Evolutionary conservation across 2,888 invertebrate genomes (phyloP).

Genomic region (Chrysolina haemoptera): DNA sequence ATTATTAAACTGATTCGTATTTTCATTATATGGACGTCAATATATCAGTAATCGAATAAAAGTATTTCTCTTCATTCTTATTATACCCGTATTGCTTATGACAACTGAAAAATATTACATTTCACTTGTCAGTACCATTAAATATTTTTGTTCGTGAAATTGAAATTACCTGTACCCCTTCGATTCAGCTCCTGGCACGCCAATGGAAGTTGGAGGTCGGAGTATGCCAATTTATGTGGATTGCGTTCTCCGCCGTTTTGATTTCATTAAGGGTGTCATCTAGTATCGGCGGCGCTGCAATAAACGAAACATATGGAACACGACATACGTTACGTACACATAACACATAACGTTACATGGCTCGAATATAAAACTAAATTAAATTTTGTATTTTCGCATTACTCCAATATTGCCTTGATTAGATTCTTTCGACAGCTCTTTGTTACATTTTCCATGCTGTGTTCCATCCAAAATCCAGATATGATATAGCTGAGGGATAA

Average conservation of each 20-base stretch:
- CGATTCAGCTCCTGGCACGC: conserved; percentile 2
- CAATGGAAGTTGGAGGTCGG: conserved; percentile 37
- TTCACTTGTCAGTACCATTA: too few species aligned
- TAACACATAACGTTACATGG: conserved; percentile 56
- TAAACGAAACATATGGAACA: conserved; percentile 65
- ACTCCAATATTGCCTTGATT: conserved; percentile 38
- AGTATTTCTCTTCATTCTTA: too few species aligned
- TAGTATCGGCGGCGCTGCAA: conserved; percentile 60
- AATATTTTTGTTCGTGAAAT: too few species aligned
- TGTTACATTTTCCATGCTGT: background rate
- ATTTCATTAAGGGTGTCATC: conserved; percentile 68
- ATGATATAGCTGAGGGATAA: background rate
- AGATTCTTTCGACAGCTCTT: conserved; percentile 8
- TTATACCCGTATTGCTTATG: too few species aligned
- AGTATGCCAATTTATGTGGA: conserved; percentile 65
- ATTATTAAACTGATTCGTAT: too few species aligned
- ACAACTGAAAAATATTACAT: too few species aligned
- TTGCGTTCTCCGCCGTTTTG: conserved; percentile 66
- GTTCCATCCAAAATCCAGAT: background rate
- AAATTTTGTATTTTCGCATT: conserved; percentile 66
- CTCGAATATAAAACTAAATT: conserved; percentile 66
- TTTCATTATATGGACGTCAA: too few species aligned
- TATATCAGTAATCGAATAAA: too few species aligned
- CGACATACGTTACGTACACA: conserved; percentile 60
- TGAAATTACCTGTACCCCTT: background rate